Evolutionary conservation across 2,888 invertebrate genomes (phyloP).

Genomic region (Tachina lurida): DNA sequence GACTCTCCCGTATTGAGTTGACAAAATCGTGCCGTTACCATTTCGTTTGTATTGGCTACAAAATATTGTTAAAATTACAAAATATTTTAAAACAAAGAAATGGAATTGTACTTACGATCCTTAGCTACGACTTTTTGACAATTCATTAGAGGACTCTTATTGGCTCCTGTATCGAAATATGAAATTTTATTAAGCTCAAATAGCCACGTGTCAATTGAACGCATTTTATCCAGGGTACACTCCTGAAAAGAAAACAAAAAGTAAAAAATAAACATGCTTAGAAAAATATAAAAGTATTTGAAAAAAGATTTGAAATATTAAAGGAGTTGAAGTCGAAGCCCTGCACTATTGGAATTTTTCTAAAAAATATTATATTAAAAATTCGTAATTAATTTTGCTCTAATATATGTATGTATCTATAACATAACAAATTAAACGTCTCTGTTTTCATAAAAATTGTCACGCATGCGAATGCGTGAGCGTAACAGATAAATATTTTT

Average conservation of each 20-base stretch:
- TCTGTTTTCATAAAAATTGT: too few species aligned
- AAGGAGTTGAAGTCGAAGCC: too few species aligned
- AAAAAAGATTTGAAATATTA: neutral
- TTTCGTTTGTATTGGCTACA: slow-evolving; percentile 74
- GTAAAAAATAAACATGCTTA: neutral
- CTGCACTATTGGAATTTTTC: too few species aligned
- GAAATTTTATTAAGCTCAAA: slow-evolving; percentile 82
- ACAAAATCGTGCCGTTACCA: slow-evolving; percentile 81
- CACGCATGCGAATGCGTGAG: too few species aligned
- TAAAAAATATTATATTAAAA: too few species aligned
- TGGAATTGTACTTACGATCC: slow-evolving; percentile 78
- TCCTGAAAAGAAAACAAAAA: slow-evolving; percentile 74
- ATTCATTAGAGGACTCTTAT: slow-evolving; percentile 80
- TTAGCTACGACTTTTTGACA: slow-evolving; percentile 82
- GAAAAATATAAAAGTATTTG: too few species aligned
- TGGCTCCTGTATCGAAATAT: slow-evolving; percentile 78
- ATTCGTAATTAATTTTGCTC: too few species aligned
- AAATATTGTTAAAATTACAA: neutral
- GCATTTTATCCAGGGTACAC: slow-evolving; percentile 81
- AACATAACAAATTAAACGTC: too few species aligned
- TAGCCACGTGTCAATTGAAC: slow-evolving; percentile 80
- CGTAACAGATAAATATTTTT: too few species aligned
- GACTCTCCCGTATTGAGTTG: slow-evolving; percentile 81
- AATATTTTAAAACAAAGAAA: neutral
- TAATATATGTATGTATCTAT: too few species aligned